Evolutionary conservation across 2,888 invertebrate species (phyloP), one percentile per base, ranked within the genome.

Genomic region (Tenthredo notha): DNA sequence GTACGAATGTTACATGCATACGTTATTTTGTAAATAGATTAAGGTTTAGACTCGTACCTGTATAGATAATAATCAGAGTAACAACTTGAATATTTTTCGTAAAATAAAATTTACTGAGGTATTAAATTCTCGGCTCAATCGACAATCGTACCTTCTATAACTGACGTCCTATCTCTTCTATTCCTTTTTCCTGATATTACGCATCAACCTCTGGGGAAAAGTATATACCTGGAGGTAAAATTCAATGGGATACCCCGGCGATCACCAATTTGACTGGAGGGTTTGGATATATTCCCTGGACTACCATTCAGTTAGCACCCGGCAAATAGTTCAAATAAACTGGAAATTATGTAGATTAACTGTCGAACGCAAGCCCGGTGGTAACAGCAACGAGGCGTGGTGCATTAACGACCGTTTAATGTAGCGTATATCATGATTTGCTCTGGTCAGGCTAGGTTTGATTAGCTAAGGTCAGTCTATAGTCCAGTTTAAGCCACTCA

Each of bases 401-500:
- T 83, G 83, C 83, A 83, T 83, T 70, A 70, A 67, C 50, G 83
- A 65, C 67, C 83, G 67, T 83, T 83, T 83, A 83, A 83, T 47
- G 83, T 70, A 43, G 43, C 83, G 67, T 83, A 83, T 47, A 83
- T 83, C 83, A 83, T 67, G 43, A 33, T 83, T 83, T 47, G 50
- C 67, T 40, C 21, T 61, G 80, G 80, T 25, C 40, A 80, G 40
- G 61, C 40, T n/a, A 80, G 80, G 37, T 40, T 61, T 80, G 61
- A 50, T 80, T 61, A 61, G 80, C 58, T 37, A 40, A 37, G n/a
- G 58, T 80, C 58, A 40, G 21, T 9, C 37, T 7, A 15, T 33
- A 9, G 77, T 29, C 50, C 54, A 9, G 50, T 18, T 29, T 50
- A 33, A 9, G 15, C 33, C 25, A 54, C 0, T 6, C 15, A 54